Conservation (phyloP, 2,888 invertebrate species). For the Acanthopleura granulata region DNA sequence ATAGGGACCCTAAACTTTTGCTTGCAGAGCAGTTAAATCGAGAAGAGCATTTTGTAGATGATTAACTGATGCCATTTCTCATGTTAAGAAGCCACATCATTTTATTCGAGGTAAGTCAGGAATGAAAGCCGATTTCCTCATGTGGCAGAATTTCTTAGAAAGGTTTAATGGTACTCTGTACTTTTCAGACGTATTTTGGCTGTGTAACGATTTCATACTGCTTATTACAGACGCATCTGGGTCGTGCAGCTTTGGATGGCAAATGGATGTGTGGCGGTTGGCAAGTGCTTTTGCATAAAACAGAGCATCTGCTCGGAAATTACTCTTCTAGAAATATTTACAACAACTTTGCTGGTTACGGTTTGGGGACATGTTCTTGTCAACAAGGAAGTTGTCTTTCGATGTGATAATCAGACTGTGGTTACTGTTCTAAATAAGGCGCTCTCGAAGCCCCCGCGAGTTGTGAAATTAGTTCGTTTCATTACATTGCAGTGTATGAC, state of each 20-base stretch:
- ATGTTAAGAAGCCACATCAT: constrained; percentile 21
- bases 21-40: constrained; percentile 26
- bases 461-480: not conserved
- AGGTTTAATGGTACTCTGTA: constrained; percentile 26
- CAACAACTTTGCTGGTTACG: not conserved
- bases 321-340: constrained; percentile 17
- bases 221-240: constrained; percentile 21
- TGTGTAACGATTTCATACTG: constrained; percentile 14
- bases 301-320: not conserved
- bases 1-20: constrained; percentile 14
- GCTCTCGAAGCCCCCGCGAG: not conserved
- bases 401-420: constrained; percentile 13
- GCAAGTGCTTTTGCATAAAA: constrained; percentile 19
- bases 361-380: not conserved
- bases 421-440: not conserved
- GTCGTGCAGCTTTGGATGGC: constrained; percentile 5
- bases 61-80: constrained; percentile 23
- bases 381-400: constrained; percentile 14
- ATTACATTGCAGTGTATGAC: not conserved
- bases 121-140: constrained; percentile 23
- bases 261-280: not conserved
- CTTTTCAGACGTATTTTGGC: constrained; percentile 26
- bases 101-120: constrained; percentile 15
- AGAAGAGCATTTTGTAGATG: constrained; percentile 28
- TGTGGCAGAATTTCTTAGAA: constrained; percentile 25